Evolutionary conservation across 1,140 invertebrate genomes (phyloP).

Genomic region (Drosophila aff.): DNA sequence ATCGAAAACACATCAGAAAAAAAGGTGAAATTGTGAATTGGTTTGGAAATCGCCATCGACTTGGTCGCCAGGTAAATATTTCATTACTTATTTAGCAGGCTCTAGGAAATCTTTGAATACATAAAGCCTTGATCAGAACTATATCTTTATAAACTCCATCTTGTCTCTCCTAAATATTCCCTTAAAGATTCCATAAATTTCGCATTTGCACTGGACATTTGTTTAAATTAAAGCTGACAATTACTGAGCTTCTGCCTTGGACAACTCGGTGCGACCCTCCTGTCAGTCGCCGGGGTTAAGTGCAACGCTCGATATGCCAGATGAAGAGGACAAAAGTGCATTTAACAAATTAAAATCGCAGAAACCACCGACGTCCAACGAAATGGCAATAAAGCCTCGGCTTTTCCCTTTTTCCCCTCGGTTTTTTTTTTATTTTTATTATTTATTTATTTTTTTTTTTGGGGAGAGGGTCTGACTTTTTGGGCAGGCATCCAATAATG

Average conservation of each 20-base stretch:
- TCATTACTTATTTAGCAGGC: too few species aligned
- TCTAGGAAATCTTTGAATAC: too few species aligned
- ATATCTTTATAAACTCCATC: background rate
- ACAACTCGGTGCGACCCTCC: background rate
- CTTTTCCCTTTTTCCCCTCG: background rate
- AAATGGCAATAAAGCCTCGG: conserved; percentile 37
- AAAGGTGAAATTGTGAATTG: background rate
- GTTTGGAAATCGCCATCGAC: too few species aligned
- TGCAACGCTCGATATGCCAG: conserved; percentile 36
- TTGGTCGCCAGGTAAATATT: too few species aligned
- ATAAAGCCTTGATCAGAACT: too few species aligned
- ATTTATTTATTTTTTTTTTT: conserved; percentile 1
- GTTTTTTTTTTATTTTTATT: conserved; percentile 1
- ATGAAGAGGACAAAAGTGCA: conserved; percentile 71
- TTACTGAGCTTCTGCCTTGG: conserved; percentile 4
- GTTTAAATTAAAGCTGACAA: conserved; percentile 27
- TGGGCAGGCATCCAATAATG: conserved; percentile 34
- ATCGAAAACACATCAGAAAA: background rate
- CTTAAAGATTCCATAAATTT: background rate
- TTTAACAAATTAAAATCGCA: conserved; percentile 80
- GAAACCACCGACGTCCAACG: conserved; percentile 45
- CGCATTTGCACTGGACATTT: background rate
- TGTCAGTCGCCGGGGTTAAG: conserved; percentile 34
- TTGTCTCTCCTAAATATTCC: background rate
- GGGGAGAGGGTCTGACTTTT: conserved; percentile 3